phyloP scores from a whole-genome alignment of 2,888 invertebrate genomes.

The Macrosoma leucophasiata region DNA sequence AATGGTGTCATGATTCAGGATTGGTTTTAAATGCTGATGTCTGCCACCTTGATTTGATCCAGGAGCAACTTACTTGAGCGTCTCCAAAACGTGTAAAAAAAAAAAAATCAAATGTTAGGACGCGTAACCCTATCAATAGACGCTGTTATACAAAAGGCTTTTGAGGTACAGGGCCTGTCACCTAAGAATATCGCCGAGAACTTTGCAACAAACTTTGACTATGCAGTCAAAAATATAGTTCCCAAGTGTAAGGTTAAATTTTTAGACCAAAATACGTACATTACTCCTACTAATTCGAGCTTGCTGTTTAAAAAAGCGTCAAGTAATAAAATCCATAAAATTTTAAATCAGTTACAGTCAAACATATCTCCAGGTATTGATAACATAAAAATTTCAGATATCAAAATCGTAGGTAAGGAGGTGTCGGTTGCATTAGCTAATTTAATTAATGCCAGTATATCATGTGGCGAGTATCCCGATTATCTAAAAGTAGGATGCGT shows the following conservation, averaged over 20 bases:
- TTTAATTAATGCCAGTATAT: conserved; percentile 22
- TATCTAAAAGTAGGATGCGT: conserved; percentile 21
- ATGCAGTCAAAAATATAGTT: conserved; percentile 1
- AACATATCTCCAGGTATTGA: conserved; percentile 18
- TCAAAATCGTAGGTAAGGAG: conserved; percentile 12
- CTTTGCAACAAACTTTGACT: conserved; percentile 1
- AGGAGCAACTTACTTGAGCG: too few relatives aligned
- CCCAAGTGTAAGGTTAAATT: conserved; percentile 7
- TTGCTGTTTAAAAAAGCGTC: conserved; percentile 5
- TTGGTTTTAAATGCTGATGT: too few relatives aligned
- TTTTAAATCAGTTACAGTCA: conserved; percentile 14
- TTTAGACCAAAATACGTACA: background rate
- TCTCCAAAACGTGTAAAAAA: too few relatives aligned
- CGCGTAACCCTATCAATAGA: too few relatives aligned
- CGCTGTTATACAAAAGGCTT: too few relatives aligned
- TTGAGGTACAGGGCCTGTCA: too few relatives aligned
- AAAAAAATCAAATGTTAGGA: too few relatives aligned
- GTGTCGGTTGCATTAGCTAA: conserved; percentile 16
- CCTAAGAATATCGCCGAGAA: too few relatives aligned
- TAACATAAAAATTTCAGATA: conserved; percentile 11
- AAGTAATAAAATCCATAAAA: conserved; percentile 3
- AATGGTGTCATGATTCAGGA: too few relatives aligned
- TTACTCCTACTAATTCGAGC: background rate
- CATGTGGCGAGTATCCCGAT: conserved; percentile 20
- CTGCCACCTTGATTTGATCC: too few relatives aligned